phyloP scores from a whole-genome alignment of 2,113 vertebrate species.

The Perccottus glenii region DNA sequence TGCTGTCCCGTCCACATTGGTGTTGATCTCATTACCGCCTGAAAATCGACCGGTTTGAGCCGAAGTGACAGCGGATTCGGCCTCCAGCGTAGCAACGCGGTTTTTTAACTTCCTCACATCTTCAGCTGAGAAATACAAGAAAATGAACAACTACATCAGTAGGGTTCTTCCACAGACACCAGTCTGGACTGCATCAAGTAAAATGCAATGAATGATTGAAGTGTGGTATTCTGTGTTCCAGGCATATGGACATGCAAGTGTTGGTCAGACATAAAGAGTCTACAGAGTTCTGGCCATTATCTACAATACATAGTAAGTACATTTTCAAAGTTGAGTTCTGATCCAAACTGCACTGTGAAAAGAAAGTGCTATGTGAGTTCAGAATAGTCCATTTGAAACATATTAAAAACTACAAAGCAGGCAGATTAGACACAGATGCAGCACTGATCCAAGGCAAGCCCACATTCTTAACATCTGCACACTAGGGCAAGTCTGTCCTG shows the following conservation, averaged over 20 bases:
- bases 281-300: too few species aligned
- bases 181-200: too few species aligned
- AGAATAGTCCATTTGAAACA: not conserved
- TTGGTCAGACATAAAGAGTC: too few species aligned
- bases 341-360: not conserved
- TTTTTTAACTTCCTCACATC: conserved; percentile 89
- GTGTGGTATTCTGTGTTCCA: too few species aligned
- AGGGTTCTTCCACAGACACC: too few species aligned
- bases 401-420: conserved; percentile 6
- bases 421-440: conserved; percentile 11
- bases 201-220: too few species aligned
- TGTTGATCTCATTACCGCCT: conserved; percentile 36
- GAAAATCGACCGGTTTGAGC: conserved; percentile 35
- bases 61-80: conserved; percentile 2
- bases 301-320: not conserved
- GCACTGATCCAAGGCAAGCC: not conserved
- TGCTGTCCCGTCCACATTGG: conserved; percentile 12
- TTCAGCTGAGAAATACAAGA: conserved; percentile 78
- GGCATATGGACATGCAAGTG: too few species aligned
- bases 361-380: not conserved
- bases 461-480: conserved; percentile 11
- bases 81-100: conserved; percentile 83
- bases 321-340: not conserved
- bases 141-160: not conserved
- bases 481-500: not conserved